Evolutionary conservation across 2,797 vertebrate genomes (phyloP).

Genomic region (Buphagus erythrorhynchus): DNA sequence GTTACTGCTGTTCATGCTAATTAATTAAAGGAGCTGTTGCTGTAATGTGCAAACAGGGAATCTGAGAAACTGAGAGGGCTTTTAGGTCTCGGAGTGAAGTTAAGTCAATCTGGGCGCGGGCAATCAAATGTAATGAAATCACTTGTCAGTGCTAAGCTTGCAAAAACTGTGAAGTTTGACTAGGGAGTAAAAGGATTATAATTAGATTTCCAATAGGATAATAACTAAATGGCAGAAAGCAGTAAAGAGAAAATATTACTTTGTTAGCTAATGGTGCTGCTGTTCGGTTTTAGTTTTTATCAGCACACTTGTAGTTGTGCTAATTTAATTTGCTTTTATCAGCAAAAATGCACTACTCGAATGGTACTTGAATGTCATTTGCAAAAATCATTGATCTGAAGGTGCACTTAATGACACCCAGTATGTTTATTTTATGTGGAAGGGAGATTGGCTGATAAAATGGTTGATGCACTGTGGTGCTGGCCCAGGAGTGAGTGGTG

Average conservation of each 20-base stretch:
- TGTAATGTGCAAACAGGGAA: conserved; percentile 87
- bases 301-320: conserved; percentile 77
- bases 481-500: background rate
- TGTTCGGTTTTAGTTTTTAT: conserved; percentile 79
- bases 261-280: conserved; percentile 84
- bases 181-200: conserved; percentile 91
- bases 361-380: conserved; percentile 81
- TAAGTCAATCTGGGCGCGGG: conserved; percentile 84
- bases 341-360: conserved; percentile 75
- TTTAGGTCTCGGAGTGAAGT: conserved; percentile 84
- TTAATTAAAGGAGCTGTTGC: conserved; percentile 94
- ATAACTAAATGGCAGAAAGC: conserved; percentile 88
- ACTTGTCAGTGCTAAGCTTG: conserved; percentile 93
- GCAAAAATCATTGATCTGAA: conserved; percentile 81
- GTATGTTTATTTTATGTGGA: conserved; percentile 77
- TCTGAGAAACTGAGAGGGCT: conserved; percentile 85
- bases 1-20: conserved; percentile 86
- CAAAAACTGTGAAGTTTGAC: conserved; percentile 91
- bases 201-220: conserved; percentile 92
- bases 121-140: conserved; percentile 97
- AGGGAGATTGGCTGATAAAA: conserved; percentile 65
- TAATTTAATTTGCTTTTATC: conserved; percentile 84
- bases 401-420: conserved; percentile 76
- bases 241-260: conserved; percentile 87
- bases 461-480: conserved; percentile 29